Base-by-base conservation (phyloP, 2,888 invertebrate genomes). In the Epinotia demarniana region DNA sequence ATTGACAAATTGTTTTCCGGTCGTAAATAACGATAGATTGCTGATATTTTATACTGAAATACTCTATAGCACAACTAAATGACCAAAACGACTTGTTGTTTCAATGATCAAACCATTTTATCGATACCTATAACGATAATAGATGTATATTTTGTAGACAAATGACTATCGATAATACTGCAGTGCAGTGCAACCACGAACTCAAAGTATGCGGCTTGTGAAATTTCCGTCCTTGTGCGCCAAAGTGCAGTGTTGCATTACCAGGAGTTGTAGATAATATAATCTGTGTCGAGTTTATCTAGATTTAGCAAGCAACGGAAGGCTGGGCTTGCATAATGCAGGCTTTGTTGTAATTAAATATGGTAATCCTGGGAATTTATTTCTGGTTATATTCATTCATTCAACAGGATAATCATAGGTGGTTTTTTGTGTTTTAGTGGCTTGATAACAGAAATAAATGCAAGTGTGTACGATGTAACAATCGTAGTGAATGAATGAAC, bases 241-340 rank as follows among this genome's bases (percentile, higher is more conserved):
- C 19, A 64, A 71, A 72, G 71, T 72, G 72, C 75, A 75, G 55
- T 72, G 72, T 75, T 72, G 72, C 67, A 71, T 67, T 72, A 67
- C 70, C 53, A 67, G 70, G 67, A 73, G 66, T 67, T 19, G 70
- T 27, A 66, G 75, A 72, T 72, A 75, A 75, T 72, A 62, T 72
- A 75, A 72, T 75, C 67, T 72, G 13, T 43, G 67, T 57, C 66
- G 71, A 33, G 62, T 62, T 75, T 72, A 75, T 72, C 75, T 67
- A 75, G 75, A 75, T 75, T 75, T 60, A 55, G 39, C 39, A 3
- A 70, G 64, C 60, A 58, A 58, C 46, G 33, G 55, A 58, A 66
- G 60, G 64, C 49, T 64, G 13, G 39, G 53, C 53, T 71, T 61
- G 43, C 71, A 57, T 46, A 72, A 66, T 67, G 6, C 33, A 39